Conservation (phyloP, 2,797 vertebrate species). For the Phoxinus dragarum region DNA sequence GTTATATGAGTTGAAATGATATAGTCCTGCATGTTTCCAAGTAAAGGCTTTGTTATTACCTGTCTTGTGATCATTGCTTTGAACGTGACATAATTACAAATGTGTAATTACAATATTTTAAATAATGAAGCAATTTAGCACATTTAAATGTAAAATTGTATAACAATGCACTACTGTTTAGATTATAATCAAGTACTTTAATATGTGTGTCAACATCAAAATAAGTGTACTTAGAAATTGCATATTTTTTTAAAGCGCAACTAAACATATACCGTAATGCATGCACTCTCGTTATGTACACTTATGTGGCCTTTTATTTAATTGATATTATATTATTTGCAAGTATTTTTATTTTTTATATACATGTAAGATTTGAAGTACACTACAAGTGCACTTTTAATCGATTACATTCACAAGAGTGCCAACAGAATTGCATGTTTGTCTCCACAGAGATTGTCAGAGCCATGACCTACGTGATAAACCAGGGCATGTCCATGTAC, state of each 20-base stretch:
- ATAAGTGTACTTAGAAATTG: not conserved
- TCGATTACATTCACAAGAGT: not conserved
- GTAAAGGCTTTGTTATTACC: no score
- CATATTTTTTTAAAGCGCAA: not conserved
- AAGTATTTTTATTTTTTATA: no score
- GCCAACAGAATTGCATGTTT: not conserved
- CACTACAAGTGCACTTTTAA: not conserved
- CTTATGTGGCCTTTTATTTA: not conserved
- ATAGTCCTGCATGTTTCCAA: no score
- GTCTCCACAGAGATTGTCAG: constrained; percentile 90
- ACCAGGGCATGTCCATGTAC: constrained; percentile 99
- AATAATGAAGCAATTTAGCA: not conserved
- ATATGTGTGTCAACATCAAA: not conserved
- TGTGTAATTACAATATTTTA: no score
- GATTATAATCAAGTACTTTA: not conserved
- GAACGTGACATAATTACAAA: no score
- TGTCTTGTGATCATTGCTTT: no score
- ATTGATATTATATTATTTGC: not conserved
- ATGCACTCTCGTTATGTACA: not conserved
- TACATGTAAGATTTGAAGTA: not conserved
- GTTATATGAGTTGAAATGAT: no score
- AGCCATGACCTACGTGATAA: constrained; percentile 97
- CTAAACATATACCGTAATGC: no score
- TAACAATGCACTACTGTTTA: not conserved
- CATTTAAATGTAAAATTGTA: not conserved